Percentiles rank a stretch among this genome's conserved stretches.
Evolutionary conservation across 2,797 vertebrate species (phyloP).

Genomic region (Micropoecilia bifurca): DNA sequence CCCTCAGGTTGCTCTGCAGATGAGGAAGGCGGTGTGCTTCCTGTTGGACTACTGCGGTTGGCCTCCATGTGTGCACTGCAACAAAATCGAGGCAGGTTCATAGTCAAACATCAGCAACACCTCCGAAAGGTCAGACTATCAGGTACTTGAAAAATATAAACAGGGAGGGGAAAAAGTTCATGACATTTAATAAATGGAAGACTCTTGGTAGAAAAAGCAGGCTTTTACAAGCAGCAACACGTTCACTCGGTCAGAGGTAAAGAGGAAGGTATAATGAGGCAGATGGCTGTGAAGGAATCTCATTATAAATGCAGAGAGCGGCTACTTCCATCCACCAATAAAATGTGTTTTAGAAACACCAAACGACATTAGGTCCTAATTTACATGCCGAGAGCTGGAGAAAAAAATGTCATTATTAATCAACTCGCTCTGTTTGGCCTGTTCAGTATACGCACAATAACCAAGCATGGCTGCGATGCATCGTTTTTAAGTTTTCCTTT

Average conservation of each 20-base stretch:
- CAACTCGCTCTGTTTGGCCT: neutral
- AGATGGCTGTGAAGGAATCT: slow-evolving; percentile 22
- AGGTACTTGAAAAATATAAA: slow-evolving; percentile 1
- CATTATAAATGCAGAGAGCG: slow-evolving; percentile 2
- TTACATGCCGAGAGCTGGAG: neutral
- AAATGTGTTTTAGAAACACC: slow-evolving; percentile 21
- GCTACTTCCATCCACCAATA: neutral
- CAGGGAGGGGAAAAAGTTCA: slow-evolving; percentile 9
- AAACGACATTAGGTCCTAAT: slow-evolving; percentile 6
- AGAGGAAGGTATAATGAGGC: neutral
- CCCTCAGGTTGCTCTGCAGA: slow-evolving; percentile 32
- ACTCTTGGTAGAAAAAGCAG: slow-evolving; percentile 1
- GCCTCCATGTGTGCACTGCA: slow-evolving; percentile 62
- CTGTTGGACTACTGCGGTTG: slow-evolving; percentile 52
- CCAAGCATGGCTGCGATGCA: neutral
- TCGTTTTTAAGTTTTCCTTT: neutral
- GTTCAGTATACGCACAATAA: slow-evolving; percentile 6
- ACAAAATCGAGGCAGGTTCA: slow-evolving; percentile 13
- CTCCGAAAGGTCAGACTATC: slow-evolving; percentile 20
- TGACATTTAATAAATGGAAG: slow-evolving; percentile 33
- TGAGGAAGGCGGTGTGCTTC: slow-evolving; percentile 22
- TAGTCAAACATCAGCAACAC: neutral
- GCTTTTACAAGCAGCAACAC: slow-evolving; percentile 30
- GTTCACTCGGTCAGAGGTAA: neutral
- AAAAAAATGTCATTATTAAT: slow-evolving; percentile 4